These are phyloP conservation scores for Aegotheles bennettii DNA, from an alignment of 2,113 vertebrate species.

Conservation along the genomic window DNA sequence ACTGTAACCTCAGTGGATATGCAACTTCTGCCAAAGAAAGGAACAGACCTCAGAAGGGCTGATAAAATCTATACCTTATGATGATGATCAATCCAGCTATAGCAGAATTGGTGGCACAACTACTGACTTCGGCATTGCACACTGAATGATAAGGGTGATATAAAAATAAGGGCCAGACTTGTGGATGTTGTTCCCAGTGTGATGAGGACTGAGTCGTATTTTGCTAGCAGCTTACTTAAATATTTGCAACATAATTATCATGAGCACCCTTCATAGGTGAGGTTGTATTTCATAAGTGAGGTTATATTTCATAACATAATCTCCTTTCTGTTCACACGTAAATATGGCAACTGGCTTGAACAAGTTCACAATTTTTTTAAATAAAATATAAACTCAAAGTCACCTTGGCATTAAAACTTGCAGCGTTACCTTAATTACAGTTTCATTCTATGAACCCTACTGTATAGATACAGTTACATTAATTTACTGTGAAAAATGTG, in stretches of 20 bases:
- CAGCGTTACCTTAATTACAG: not conserved
- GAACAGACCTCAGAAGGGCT: slow-evolving; percentile 6
- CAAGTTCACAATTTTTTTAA: not conserved
- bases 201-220: not conserved
- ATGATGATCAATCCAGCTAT: not conserved
- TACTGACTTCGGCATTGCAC: not conserved
- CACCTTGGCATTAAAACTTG: slow-evolving; percentile 13
- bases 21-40: slow-evolving; percentile 10
- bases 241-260: not conserved
- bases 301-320: not conserved
- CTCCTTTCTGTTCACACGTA: not conserved
- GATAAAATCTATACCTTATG: not conserved
- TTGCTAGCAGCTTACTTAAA: not conserved
- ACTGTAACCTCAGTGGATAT: not conserved
- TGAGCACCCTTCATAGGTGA: slow-evolving; percentile 7
- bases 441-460: not conserved
- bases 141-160: rapidly evolving
- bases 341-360: slow-evolving; percentile 23
- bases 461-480: not conserved
- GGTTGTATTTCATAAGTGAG: slow-evolving; percentile 5
- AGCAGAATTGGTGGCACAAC: not conserved
- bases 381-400: not conserved
- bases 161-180: not conserved
- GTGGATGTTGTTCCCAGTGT: rapidly evolving
- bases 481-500: not conserved